Base-by-base conservation (phyloP, 1,140 invertebrate species). In the Littorina saxatilis region DNA sequence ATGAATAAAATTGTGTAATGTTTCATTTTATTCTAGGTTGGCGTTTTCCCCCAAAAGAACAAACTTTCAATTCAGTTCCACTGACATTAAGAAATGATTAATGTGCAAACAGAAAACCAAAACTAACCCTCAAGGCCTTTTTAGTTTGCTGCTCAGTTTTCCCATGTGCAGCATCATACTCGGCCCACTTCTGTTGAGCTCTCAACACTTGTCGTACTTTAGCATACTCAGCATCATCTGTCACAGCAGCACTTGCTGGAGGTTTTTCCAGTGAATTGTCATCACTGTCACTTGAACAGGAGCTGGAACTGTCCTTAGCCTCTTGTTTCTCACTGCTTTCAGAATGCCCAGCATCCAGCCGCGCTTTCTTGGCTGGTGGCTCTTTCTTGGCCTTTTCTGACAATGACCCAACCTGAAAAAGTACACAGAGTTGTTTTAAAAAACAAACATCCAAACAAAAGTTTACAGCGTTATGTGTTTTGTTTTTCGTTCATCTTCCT, bases 211-310 rank as follows among this genome's bases (percentile, higher is more conserved):
- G 32, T 68, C 23, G 37, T 17, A 35, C 66, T 68, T 35, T 68
- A 9, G 66, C 66, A 68, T 68, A 68, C 66, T 37, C 66, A 7
- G 37, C 66, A 39, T 68, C 66, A 68, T 1, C 39, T 15, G 66
- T 39, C 35, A 39, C 15, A 39, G 66, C 17, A 20, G 2, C 11
- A 0, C 2, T 32, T 39, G 66, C 35, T 68, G 66, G 0, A 20
- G 2, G 15, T 35, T 32, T 5, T 32, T 39, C 23, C 39, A 23
- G 7, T 68, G 35, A 17, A 15, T 35, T 17, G 27, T 68, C 15
- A 32, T 68, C 32, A 2, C 32, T 17, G 27, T 32, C 5, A 23
- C 13, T 17, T 17, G 23, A 17, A 4, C n/a, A 23, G 2, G 1
- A 39, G 35, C 4, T 35, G 7, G 66, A 5, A 23, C 2, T 37